These are phyloP conservation scores for Galerucella calmariensis DNA, from an alignment of 2,888 invertebrate genomes.

Conservation along the genomic window DNA sequence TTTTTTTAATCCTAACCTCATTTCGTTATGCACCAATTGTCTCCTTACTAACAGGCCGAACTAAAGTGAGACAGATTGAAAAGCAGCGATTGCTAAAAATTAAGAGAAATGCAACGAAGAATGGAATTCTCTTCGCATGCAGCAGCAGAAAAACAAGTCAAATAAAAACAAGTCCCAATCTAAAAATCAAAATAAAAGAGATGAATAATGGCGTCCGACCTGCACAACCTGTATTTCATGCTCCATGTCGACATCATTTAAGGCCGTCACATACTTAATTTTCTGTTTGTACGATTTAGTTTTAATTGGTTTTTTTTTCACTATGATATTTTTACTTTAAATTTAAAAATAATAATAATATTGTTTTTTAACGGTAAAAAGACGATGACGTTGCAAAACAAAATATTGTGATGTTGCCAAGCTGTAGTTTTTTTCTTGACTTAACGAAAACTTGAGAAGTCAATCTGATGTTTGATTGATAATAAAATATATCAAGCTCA, in stretches of 20 bases:
- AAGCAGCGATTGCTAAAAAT: constrained; percentile 59
- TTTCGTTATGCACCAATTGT: constrained; percentile 45
- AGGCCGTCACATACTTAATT: constrained; percentile 63
- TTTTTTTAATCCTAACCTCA: constrained; percentile 51
- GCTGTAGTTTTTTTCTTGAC: too few species aligned
- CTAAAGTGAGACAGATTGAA: constrained; percentile 51
- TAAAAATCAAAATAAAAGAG: constrained; percentile 65
- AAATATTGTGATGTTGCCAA: too few species aligned
- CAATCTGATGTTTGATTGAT: too few species aligned
- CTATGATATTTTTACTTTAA: constrained; percentile 6
- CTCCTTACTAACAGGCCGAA: constrained; percentile 48
- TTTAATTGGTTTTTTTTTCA: constrained; percentile 48
- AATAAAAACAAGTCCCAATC: constrained; percentile 55
- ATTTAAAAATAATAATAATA: too few species aligned
- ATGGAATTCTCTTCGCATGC: constrained; percentile 64
- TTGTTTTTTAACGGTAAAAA: too few species aligned
- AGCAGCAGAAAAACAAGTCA: constrained; percentile 51
- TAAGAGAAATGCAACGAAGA: constrained; percentile 62
- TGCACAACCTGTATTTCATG: constrained; percentile 66
- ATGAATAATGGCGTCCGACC: constrained; percentile 66
- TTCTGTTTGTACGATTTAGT: constrained; percentile 52
- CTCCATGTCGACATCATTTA: constrained; percentile 65
- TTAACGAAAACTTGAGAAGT: too few species aligned
- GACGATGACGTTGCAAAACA: too few species aligned
- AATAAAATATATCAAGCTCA: too few species aligned